phyloP scores from a whole-genome alignment of 2,797 vertebrate genomes.

The Chaenodraco wilsoni region DNA sequence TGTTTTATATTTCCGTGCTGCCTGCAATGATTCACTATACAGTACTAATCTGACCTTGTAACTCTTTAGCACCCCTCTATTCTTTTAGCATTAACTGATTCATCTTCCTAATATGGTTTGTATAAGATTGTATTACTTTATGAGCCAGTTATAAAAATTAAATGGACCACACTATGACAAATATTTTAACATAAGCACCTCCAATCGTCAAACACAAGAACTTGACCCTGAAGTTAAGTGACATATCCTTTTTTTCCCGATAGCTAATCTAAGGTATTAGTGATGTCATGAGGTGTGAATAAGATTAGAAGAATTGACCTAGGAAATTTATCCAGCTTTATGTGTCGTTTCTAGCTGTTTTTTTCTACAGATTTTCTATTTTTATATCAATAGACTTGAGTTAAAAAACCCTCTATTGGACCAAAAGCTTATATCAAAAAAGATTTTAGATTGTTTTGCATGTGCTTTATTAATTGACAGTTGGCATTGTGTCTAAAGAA shows the following conservation, averaged over 20 bases:
- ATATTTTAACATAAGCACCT: neutral
- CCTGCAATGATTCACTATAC: neutral
- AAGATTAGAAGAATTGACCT: neutral
- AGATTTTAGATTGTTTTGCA: neutral
- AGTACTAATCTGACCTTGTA: neutral
- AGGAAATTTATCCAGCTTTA: neutral
- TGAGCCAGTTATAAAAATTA: neutral
- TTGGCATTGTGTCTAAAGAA: neutral
- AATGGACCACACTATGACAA: slow-evolving; percentile 7
- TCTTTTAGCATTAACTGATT: neutral
- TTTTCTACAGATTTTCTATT: neutral
- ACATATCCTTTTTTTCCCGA: neutral
- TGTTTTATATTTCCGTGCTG: slow-evolving; percentile 29
- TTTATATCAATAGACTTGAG: neutral
- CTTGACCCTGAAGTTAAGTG: neutral
- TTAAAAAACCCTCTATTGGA: no score
- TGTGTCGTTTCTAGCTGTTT: neutral
- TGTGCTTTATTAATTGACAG: neutral
- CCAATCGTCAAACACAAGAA: neutral
- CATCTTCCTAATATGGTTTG: neutral
- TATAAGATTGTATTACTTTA: neutral
- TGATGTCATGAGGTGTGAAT: neutral
- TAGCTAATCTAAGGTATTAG: neutral
- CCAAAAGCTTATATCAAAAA: no score
- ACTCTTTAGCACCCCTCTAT: neutral